Conservation (phyloP, 1,140 invertebrate genomes). For the Cylas formicarius region DNA sequence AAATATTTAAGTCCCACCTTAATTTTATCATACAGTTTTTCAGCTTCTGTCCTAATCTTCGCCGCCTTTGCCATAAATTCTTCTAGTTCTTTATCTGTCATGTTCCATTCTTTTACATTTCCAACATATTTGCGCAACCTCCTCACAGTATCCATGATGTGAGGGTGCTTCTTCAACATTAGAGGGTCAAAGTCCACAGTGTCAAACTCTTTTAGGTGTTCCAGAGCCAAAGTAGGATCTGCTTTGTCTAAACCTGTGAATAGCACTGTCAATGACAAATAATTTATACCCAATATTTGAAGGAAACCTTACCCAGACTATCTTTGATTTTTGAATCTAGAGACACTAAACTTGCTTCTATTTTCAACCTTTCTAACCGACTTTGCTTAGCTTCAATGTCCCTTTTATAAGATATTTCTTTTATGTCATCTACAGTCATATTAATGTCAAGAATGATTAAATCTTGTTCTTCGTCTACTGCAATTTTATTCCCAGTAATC, state of each 20-base stretch:
- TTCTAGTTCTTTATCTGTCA: constrained; percentile 52
- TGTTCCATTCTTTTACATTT: constrained; percentile 63
- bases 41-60: constrained; percentile 57
- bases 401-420: constrained; percentile 41
- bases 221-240: constrained; percentile 39
- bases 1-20: constrained; percentile 16
- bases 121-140: constrained; percentile 63
- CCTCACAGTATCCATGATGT: constrained; percentile 70
- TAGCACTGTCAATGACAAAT: not conserved
- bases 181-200: constrained; percentile 61
- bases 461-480: not conserved
- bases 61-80: constrained; percentile 59
- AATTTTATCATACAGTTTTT: constrained; percentile 26
- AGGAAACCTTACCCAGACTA: constrained; percentile 18
- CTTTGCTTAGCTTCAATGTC: constrained; percentile 28
- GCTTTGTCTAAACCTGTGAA: constrained; percentile 38
- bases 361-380: constrained; percentile 26
- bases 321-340: constrained; percentile 34
- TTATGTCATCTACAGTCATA: constrained; percentile 32
- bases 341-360: constrained; percentile 31
- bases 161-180: constrained; percentile 80
- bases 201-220: constrained; percentile 55
- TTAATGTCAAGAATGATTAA: constrained; percentile 18
- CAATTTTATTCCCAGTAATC: constrained; percentile 29
- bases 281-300: constrained; percentile 9